Percentiles rank a stretch among this genome's conserved stretches.
Evolutionary conservation across 1,140 invertebrate species (phyloP).

Genomic region (Bombus impatiens): DNA sequence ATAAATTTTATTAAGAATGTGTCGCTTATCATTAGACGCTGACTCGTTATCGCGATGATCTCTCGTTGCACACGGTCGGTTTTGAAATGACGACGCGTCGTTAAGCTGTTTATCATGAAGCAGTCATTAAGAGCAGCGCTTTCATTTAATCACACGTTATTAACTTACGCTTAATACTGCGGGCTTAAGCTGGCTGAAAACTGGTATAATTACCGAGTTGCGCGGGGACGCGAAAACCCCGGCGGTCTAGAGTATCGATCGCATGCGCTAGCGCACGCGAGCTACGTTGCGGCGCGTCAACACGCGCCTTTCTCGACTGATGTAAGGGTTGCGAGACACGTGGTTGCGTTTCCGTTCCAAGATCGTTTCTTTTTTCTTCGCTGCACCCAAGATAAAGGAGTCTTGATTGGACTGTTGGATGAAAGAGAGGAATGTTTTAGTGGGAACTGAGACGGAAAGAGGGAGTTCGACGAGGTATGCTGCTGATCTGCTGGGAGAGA

Average conservation of each 20-base stretch:
- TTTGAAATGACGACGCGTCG: slow-evolving; percentile 32
- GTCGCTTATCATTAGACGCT: slow-evolving; percentile 32
- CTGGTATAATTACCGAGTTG: slow-evolving; percentile 58
- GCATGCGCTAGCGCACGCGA: slow-evolving; percentile 76
- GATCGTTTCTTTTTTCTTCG: neutral
- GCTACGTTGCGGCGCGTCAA: slow-evolving; percentile 53
- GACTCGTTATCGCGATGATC: slow-evolving; percentile 14
- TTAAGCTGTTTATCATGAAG: slow-evolving; percentile 51
- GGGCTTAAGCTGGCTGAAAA: neutral
- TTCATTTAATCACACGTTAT: slow-evolving; percentile 35
- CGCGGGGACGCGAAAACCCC: slow-evolving; percentile 67
- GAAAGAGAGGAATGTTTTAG: neutral
- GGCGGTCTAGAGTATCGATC: slow-evolving; percentile 77
- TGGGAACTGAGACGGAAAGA: neutral
- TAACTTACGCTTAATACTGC: slow-evolving; percentile 5
- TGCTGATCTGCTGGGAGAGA: neutral
- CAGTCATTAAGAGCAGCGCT: slow-evolving; percentile 39
- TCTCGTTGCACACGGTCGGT: slow-evolving; percentile 19
- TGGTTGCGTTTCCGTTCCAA: slow-evolving; percentile 53
- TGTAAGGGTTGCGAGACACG: slow-evolving; percentile 70
- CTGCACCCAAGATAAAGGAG: no score
- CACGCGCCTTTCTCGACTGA: slow-evolving; percentile 40
- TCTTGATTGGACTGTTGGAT: no score
- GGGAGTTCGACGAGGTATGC: neutral
- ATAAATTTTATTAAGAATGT: slow-evolving; percentile 4